Conservation (phyloP, 2,113 vertebrate genomes). For the Takifugu bimaculatus region DNA sequence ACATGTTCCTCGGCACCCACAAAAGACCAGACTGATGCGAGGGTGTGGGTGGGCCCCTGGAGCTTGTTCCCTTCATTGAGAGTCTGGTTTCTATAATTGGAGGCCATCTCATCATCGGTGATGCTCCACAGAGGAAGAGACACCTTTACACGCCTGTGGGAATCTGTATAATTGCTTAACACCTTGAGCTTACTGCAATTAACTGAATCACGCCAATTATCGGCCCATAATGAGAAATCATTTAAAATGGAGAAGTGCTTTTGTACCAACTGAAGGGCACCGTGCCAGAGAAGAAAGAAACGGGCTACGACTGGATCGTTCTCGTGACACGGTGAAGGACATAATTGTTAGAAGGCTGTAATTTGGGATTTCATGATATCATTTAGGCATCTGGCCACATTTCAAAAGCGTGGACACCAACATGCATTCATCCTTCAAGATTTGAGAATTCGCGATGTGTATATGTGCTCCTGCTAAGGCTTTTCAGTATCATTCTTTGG, state of each 20-base stretch:
- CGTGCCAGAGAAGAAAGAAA: not conserved
- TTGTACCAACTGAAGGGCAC: conserved; percentile 52
- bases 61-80: conserved; percentile 36
- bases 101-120: conserved; percentile 55
- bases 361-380: conserved; percentile 49
- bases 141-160: conserved; percentile 60
- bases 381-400: conserved; percentile 43
- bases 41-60: conserved; percentile 19
- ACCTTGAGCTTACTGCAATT: conserved; percentile 69
- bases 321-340: conserved; percentile 43
- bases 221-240: conserved; percentile 64
- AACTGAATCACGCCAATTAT: conserved; percentile 71
- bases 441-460: not conserved
- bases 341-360: conserved; percentile 53
- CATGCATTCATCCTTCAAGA: not conserved
- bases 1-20: conserved; percentile 12
- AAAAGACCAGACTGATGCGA: conserved; percentile 20
- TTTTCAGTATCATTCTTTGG: conserved; percentile 6
- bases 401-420: conserved; percentile 12
- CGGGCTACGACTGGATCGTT: conserved; percentile 33
- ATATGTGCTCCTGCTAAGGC: not conserved
- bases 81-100: conserved; percentile 63
- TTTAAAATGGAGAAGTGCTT: conserved; percentile 51
- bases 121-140: conserved; percentile 57
- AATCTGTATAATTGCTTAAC: conserved; percentile 66